Evolutionary conservation across 2,888 invertebrate genomes (phyloP), one percentile per base, ranked within the genome.

Genomic region (Germaria angustata): DNA sequence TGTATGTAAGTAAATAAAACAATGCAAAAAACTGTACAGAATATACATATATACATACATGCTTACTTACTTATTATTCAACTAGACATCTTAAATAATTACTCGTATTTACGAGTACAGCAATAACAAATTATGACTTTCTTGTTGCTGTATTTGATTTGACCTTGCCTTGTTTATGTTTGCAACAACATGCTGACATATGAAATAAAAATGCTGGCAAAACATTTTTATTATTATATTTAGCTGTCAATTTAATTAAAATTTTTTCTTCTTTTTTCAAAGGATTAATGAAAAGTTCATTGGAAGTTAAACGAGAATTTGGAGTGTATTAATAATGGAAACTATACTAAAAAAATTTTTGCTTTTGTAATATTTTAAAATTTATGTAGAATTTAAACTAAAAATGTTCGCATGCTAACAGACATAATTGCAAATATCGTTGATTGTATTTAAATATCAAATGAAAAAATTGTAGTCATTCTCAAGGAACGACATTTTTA

Each of bases 151-250:
- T 61, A 24, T 68, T 39, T 77, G 22, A 77, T 77, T 65, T 72
- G 72, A 72, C 79, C 79, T 79, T 79, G 79, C 65, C 34, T 72
- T 79, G 57, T 72, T 72, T 34, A 34, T 59, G 36, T 44, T 46
- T 57, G 61, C 36, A 57, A 41, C 59, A 61, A 41, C 59, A 61
- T 61, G 59, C 22, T 61, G 59, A 34, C 77, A 69, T 13, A 49
- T 61, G 44, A 71, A 41, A 22, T 44, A 15, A 32, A 75, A 15
- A 61, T 4, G 41, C 5, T 61, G 61, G 2, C 11, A 41, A 44
- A 6, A 17, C 24, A 32, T 0, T n/a, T n/a, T n/a, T n/a, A n/a
- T n/a, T n/a, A n/a, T n/a, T n/a, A 32, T 32, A 17, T 72, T 65
- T 39, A 57, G 15, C 22, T 78, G 71, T 66, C 66, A 57, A 32